phyloP scores from a whole-genome alignment of 2,797 vertebrate species.

The Rousettus madagascariensis region DNA sequence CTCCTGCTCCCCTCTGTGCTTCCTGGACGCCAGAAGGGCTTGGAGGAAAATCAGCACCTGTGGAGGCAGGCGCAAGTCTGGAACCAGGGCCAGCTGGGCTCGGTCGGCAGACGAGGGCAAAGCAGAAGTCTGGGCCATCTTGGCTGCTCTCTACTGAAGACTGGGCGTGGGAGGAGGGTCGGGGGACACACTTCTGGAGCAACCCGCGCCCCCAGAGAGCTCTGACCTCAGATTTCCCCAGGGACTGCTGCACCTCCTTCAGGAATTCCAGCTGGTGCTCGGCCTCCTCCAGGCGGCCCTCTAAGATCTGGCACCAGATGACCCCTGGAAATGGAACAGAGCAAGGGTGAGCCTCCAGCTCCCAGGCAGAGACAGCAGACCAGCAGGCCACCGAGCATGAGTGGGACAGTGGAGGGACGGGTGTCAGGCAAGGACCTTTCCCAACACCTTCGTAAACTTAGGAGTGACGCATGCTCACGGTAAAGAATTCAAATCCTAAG shows the following conservation, averaged over 20 bases:
- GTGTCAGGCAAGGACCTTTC: neutral
- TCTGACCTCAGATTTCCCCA: conserved; percentile 84
- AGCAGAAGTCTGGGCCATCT: neutral
- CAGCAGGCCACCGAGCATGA: neutral
- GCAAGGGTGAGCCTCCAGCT: neutral
- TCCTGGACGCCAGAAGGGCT: conserved; percentile 80
- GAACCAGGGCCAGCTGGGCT: neutral
- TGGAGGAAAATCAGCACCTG: conserved; percentile 85
- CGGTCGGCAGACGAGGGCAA: rapidly evolving
- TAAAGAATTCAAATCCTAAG: neutral
- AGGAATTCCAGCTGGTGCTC: conserved; percentile 85
- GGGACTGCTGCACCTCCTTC: conserved; percentile 84
- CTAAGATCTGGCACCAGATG: conserved; percentile 85
- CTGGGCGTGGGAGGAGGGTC: rapidly evolving
- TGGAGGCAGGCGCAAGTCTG: neutral
- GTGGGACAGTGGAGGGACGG: neutral
- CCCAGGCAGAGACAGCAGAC: neutral
- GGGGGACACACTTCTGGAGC: neutral
- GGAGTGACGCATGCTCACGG: rapidly evolving
- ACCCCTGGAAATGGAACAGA: conserved; percentile 74
- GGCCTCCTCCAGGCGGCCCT: conserved; percentile 83
- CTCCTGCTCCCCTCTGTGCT: conserved; percentile 72
- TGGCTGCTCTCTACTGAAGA: neutral
- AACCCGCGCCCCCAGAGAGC: neutral
- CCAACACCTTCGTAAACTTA: neutral